A percentile compares a stretch with the other conserved stretches of the same genome.
phyloP scores from a whole-genome alignment of 1,140 invertebrate species.

The Planococcus citri region DNA sequence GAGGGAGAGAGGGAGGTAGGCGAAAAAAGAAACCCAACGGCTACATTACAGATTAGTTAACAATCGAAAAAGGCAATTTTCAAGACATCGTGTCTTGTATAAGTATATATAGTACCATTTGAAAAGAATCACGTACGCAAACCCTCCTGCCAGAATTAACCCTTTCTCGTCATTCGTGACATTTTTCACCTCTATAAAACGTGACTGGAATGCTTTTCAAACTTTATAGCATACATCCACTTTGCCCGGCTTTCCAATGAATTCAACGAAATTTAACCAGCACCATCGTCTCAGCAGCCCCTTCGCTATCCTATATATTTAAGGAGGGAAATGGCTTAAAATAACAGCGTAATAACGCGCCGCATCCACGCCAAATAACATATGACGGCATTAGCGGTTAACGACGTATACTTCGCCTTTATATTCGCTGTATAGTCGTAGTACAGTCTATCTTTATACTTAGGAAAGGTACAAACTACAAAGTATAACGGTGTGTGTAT shows the following conservation, averaged over 20 bases:
- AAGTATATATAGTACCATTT: neutral
- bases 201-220: neutral
- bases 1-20: too few species aligned
- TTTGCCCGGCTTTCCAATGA: neutral
- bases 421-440: too few species aligned
- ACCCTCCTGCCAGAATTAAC: constrained; percentile 12
- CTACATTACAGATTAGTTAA: constrained; percentile 19
- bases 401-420: neutral
- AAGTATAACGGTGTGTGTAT: too few species aligned
- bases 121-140: constrained; percentile 13
- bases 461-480: too few species aligned
- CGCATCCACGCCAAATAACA: neutral
- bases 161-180: constrained; percentile 13
- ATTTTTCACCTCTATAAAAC: constrained; percentile 19
- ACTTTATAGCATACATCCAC: neutral
- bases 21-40: too few species aligned
- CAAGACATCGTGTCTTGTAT: neutral
- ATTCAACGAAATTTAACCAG: neutral
- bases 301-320: neutral
- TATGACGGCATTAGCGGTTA: neutral
- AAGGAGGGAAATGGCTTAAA: neutral
- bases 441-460: too few species aligned
- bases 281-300: too few species aligned
- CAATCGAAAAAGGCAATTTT: constrained; percentile 9
- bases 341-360: neutral